These are phyloP conservation scores for Eulacestoma nigropectus DNA, from an alignment of 2,113 vertebrate species.

Conservation along the genomic window DNA sequence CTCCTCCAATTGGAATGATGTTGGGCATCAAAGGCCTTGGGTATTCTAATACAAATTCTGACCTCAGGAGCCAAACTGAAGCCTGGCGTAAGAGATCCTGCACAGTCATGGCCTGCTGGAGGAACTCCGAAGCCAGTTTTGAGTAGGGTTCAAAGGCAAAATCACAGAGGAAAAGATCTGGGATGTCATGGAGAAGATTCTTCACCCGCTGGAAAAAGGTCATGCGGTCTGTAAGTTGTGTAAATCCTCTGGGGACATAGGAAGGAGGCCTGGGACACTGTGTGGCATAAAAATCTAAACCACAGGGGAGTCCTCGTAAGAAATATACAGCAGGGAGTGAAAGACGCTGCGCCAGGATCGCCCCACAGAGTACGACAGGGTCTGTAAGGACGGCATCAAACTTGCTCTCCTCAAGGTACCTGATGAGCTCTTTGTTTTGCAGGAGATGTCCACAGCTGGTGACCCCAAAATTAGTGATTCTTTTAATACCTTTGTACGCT, in stretches of 20 bases:
- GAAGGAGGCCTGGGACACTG: background rate
- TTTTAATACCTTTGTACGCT: background rate
- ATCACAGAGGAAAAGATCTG: slow-evolving; percentile 64
- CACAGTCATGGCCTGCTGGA: slow-evolving; percentile 67
- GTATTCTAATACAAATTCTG: slow-evolving; percentile 76
- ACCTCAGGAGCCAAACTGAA: slow-evolving; percentile 82
- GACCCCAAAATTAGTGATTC: background rate
- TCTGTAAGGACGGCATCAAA: background rate
- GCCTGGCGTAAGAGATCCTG: slow-evolving; percentile 66
- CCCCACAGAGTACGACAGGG: slow-evolving; percentile 64
- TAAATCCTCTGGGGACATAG: slow-evolving; percentile 65
- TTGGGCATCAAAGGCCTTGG: slow-evolving; percentile 85
- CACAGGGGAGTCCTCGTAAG: background rate
- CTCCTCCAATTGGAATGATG: slow-evolving; percentile 68
- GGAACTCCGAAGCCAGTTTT: slow-evolving; percentile 65
- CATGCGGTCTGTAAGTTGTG: slow-evolving; percentile 67
- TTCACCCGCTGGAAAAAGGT: slow-evolving; percentile 76
- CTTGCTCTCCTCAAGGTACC: background rate
- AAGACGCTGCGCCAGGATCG: background rate
- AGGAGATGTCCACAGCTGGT: background rate
- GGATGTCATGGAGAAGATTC: slow-evolving; percentile 52
- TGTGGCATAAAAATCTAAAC: background rate
- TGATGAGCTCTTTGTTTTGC: background rate
- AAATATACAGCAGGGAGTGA: background rate
- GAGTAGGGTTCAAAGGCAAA: slow-evolving; percentile 58